phyloP scores from a whole-genome alignment of 2,113 vertebrate species.

The Callopanchax toddi region DNA sequence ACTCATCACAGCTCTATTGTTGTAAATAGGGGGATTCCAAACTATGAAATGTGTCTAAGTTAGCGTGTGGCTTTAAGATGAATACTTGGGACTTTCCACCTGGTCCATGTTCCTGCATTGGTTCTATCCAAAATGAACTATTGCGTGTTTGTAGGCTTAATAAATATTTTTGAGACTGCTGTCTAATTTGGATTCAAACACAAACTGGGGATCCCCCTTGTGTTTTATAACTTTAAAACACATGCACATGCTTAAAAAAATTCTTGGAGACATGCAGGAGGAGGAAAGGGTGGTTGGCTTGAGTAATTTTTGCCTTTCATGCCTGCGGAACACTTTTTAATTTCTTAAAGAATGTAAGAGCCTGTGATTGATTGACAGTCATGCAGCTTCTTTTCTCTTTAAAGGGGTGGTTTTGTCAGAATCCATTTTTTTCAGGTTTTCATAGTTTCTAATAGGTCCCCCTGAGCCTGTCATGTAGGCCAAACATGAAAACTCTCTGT shows the following conservation, averaged over 20 bases:
- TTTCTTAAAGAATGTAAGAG: slow-evolving; percentile 24
- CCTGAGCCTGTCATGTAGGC: no score
- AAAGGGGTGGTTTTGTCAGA: no score
- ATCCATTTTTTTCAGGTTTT: no score
- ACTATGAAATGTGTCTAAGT: slow-evolving; percentile 21
- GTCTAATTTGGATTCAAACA: slow-evolving; percentile 38
- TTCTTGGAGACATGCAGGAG: slow-evolving; percentile 3
- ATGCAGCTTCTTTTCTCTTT: slow-evolving; percentile 4
- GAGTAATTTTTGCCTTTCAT: slow-evolving; percentile 30
- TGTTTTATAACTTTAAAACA: slow-evolving; percentile 8
- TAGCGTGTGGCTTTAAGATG: slow-evolving; percentile 17
- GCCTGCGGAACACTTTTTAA: slow-evolving; percentile 11
- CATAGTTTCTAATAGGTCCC: no score
- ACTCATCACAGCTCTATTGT: slow-evolving; percentile 53
- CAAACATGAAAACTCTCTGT: no score
- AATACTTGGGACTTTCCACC: slow-evolving; percentile 67
- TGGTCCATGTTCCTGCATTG: slow-evolving; percentile 31
- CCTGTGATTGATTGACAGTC: slow-evolving; percentile 36
- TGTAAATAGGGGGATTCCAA: slow-evolving; percentile 64
- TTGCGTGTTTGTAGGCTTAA: slow-evolving; percentile 37
- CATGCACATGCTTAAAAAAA: slow-evolving; percentile 20
- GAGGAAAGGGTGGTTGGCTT: slow-evolving; percentile 29
- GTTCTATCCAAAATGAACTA: slow-evolving; percentile 41
- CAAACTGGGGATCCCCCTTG: slow-evolving; percentile 41
- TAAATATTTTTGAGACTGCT: slow-evolving; percentile 48